Percentiles rank a stretch among this genome's conserved stretches.
Evolutionary conservation across 2,797 vertebrate genomes (phyloP).

Genomic region (Sphenodon punctatus): DNA sequence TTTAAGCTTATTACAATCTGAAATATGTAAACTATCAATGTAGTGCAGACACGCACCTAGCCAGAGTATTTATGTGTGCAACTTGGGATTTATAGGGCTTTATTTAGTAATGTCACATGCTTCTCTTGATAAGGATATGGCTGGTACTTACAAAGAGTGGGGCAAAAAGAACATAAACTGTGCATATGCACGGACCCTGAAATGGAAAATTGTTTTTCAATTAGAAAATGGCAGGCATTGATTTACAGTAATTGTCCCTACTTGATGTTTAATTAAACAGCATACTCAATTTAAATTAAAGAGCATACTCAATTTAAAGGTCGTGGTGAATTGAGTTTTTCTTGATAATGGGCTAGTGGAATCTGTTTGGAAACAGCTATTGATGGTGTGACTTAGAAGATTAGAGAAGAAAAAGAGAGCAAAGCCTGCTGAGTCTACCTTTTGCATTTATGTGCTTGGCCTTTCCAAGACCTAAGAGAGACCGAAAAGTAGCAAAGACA

Average conservation of each 20-base stretch:
- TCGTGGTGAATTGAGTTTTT: conserved; percentile 58
- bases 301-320: conserved; percentile 57
- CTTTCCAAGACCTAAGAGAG: background rate
- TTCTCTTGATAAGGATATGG: background rate
- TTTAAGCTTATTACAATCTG: background rate
- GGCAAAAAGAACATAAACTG: background rate
- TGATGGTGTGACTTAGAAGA: conserved; percentile 12
- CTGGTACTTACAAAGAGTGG: background rate
- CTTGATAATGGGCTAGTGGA: conserved; percentile 29
- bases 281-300: conserved; percentile 54
- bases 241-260: conserved; percentile 51
- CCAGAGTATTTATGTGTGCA: background rate
- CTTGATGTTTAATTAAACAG: conserved; percentile 67
- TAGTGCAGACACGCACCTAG: background rate
- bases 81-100: background rate
- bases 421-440: background rate
- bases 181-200: background rate
- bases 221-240: conserved; percentile 58
- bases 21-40: background rate
- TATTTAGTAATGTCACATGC: background rate
- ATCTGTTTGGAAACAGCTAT: conserved; percentile 50
- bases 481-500: background rate
- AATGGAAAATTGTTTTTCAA: conserved; percentile 24
- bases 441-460: background rate
- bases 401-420: background rate